Evolutionary conservation across 64 coral and sea anemone species (phyloP).

Genomic region (Montipora efflorescens): DNA sequence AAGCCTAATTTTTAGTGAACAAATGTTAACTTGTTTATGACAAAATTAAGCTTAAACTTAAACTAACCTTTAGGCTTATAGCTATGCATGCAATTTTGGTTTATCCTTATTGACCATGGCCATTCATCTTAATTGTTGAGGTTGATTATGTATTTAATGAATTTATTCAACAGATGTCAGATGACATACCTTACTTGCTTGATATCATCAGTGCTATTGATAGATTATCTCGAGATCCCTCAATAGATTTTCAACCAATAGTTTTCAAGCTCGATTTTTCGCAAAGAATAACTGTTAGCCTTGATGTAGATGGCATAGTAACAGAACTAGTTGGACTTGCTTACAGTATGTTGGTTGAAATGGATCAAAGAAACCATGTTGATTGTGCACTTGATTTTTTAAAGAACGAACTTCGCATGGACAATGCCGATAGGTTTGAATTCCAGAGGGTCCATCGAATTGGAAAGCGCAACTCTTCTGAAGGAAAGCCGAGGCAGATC

Average conservation of each 20-base stretch:
- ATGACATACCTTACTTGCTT: conserved; percentile 27
- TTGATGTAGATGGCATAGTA: conserved; percentile 51
- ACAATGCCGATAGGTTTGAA: too few species aligned
- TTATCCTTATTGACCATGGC: not conserved
- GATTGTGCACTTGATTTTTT: not conserved
- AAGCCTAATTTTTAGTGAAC: not conserved
- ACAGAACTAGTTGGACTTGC: conserved; percentile 53
- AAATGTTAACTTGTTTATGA: conserved; percentile 14
- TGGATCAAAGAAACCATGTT: conserved; percentile 17
- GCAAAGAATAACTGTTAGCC: conserved; percentile 59
- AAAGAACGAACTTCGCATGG: too few species aligned
- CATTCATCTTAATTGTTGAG: not conserved
- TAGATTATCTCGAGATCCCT: conserved; percentile 34
- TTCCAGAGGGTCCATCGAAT: too few species aligned
- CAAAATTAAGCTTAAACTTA: not conserved
- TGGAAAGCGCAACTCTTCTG: too few species aligned
- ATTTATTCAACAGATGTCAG: conserved; percentile 5
- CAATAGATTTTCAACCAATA: conserved; percentile 50
- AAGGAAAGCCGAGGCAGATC: too few species aligned
- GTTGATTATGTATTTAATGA: not conserved
- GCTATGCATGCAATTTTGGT: not conserved
- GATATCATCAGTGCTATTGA: conserved; percentile 46
- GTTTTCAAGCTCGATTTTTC: conserved; percentile 52
- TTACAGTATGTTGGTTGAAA: conserved; percentile 47
- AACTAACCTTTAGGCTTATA: not conserved